phyloP scores from a whole-genome alignment of 2,888 invertebrate genomes.

The Cataglyphis rosenhaueri region DNA sequence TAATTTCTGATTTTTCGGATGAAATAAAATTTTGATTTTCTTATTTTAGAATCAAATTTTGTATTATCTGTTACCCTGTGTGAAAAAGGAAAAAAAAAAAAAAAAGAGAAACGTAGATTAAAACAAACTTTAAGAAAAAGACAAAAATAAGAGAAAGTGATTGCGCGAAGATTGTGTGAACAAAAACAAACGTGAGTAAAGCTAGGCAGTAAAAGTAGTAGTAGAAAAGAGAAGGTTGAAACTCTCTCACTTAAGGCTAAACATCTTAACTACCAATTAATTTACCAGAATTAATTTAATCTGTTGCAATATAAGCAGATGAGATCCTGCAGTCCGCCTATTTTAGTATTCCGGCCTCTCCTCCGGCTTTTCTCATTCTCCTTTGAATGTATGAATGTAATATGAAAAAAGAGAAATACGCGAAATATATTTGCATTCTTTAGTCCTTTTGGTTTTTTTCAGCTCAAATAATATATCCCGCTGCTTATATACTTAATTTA shows the following conservation, averaged over 20 bases:
- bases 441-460: not conserved
- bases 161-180: slow-evolving; percentile 2
- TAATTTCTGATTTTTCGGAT: not conserved
- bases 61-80: not conserved
- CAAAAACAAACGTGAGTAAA: slow-evolving; percentile 40
- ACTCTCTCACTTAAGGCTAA: slow-evolving; percentile 82
- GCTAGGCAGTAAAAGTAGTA: slow-evolving; percentile 55
- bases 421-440: slow-evolving; percentile 3
- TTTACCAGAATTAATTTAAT: slow-evolving; percentile 83
- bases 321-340: slow-evolving; percentile 70
- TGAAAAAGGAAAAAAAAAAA: not conserved
- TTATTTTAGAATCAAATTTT: not conserved
- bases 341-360: slow-evolving; percentile 23
- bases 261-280: slow-evolving; percentile 83
- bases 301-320: slow-evolving; percentile 79
- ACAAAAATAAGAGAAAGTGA: not conserved
- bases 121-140: not conserved
- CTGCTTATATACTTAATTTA: slow-evolving; percentile 34
- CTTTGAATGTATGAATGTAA: not conserved
- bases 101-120: not conserved
- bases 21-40: not conserved
- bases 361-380: slow-evolving; percentile 9
- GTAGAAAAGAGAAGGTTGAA: slow-evolving; percentile 66
- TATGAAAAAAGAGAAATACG: not conserved
- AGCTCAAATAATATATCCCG: slow-evolving; percentile 20